These are phyloP conservation scores for Connochaetes taurinus DNA, from an alignment of 2,113 vertebrate genomes.

Conservation along the genomic window DNA sequence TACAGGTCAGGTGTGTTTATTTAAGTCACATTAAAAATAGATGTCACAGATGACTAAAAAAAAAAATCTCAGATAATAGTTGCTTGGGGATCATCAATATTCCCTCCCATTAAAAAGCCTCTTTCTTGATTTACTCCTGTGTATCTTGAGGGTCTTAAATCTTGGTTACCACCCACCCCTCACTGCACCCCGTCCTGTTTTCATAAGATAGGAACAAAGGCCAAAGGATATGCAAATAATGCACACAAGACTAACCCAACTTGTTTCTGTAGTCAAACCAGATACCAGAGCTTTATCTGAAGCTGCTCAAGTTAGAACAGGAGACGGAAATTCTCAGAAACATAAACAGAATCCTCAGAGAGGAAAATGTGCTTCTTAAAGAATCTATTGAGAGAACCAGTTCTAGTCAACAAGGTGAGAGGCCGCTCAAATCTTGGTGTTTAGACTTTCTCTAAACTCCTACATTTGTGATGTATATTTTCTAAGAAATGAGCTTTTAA, in stretches of 20 bases:
- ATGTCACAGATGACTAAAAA: background rate
- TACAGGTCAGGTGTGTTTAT: conserved; percentile 45
- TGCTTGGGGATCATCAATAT: background rate
- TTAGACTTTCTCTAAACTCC: background rate
- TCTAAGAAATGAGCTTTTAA: background rate
- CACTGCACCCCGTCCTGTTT: background rate
- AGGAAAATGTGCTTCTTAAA: conserved; percentile 84
- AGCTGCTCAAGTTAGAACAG: conserved; percentile 80
- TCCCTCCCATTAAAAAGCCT: background rate
- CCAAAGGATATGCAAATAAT: background rate
- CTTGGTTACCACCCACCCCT: background rate
- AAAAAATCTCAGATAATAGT: background rate
- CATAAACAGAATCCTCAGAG: conserved; percentile 80
- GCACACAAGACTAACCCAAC: background rate
- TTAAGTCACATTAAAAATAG: background rate
- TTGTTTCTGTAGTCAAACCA: conserved; percentile 49
- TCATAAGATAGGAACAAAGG: background rate
- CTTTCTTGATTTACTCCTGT: background rate
- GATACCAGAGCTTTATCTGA: conserved; percentile 74
- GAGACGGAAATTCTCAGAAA: conserved; percentile 83
- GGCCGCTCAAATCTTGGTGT: rapidly evolving
- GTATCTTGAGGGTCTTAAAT: background rate
- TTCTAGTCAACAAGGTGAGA: conserved; percentile 69
- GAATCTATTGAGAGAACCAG: conserved; percentile 74
- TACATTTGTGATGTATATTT: background rate